A percentile compares a stretch with the other conserved stretches of the same genome.
These are phyloP conservation scores for Subanguina moxae DNA, from an alignment of 1,140 invertebrate species.

Conservation along the genomic window DNA sequence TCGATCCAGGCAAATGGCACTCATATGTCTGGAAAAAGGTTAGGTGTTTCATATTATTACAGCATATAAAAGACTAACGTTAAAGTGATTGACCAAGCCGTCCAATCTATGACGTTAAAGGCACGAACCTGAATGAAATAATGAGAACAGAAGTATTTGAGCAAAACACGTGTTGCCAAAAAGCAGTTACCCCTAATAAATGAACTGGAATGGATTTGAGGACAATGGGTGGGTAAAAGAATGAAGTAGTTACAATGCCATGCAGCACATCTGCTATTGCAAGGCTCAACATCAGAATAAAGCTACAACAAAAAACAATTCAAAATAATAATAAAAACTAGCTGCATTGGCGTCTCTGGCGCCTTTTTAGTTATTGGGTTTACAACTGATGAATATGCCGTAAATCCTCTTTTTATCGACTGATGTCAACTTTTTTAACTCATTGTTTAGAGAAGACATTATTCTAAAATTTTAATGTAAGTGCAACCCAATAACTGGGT, in stretches of 20 bases:
- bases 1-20: conserved; percentile 57
- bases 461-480: no score
- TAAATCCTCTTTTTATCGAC: no score
- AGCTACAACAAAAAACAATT: conserved; percentile 38
- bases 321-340: no score
- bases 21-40: conserved; percentile 56
- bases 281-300: conserved; percentile 56
- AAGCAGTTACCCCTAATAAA: conserved; percentile 30
- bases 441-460: no score
- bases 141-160: no score
- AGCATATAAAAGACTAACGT: conserved; percentile 31
- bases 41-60: no score
- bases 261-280: conserved; percentile 56
- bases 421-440: no score
- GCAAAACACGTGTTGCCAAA: no score
- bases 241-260: conserved; percentile 56
- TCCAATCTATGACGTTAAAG: conserved; percentile 59
- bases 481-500: no score
- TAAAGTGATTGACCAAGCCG: conserved; percentile 56
- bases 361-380: no score
- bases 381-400: no score
- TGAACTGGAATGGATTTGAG: conserved; percentile 43
- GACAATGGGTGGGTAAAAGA: conserved; percentile 58
- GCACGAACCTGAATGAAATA: conserved; percentile 32
- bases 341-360: no score